Evolutionary conservation across 2,113 vertebrate species (phyloP).

Genomic region (Caloenas nicobarica): DNA sequence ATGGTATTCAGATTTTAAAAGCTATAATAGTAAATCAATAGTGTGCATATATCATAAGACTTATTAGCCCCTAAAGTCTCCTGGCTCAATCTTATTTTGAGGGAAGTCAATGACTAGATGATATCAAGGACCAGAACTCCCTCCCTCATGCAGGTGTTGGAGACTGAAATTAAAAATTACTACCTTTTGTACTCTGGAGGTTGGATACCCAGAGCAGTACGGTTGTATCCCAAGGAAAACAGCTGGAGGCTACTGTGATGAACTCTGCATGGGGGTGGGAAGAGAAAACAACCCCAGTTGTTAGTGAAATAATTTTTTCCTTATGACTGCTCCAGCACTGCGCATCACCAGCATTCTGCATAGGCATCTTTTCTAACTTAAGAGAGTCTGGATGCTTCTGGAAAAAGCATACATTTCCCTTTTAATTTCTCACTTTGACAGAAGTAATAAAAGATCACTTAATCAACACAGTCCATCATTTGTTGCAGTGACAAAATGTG

Average conservation of each 20-base stretch:
- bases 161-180: slow-evolving; percentile 29
- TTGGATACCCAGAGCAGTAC: neutral
- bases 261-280: no score
- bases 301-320: neutral
- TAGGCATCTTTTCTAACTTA: neutral
- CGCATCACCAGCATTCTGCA: neutral
- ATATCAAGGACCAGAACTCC: neutral
- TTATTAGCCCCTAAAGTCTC: slow-evolving; percentile 24
- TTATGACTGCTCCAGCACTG: neutral
- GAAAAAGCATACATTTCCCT: neutral
- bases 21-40: slow-evolving; percentile 25
- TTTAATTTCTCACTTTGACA: neutral
- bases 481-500: neutral
- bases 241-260: neutral
- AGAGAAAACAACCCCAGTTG: neutral
- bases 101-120: neutral
- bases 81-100: neutral
- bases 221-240: neutral
- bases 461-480: neutral
- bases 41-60: slow-evolving; percentile 7
- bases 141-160: slow-evolving; percentile 21
- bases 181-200: neutral
- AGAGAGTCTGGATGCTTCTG: neutral
- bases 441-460: neutral
- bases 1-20: slow-evolving; percentile 22